Conservation (phyloP, 2,797 vertebrate species). For the Enteromius paludinosus region DNA sequence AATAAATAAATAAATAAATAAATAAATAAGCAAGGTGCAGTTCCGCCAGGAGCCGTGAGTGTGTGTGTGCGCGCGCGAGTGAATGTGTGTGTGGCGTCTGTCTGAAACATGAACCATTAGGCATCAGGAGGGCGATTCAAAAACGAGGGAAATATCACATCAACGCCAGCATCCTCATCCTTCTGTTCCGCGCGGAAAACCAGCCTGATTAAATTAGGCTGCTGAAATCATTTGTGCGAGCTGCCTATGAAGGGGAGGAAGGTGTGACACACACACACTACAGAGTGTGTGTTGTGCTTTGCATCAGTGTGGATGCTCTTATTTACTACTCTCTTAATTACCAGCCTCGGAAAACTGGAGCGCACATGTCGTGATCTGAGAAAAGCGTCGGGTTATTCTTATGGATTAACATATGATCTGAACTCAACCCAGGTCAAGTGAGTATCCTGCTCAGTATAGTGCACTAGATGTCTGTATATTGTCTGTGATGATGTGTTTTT, state of each 20-base stretch:
- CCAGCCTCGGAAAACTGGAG: slow-evolving; percentile 40
- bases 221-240: slow-evolving; percentile 13
- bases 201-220: slow-evolving; percentile 16
- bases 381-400: slow-evolving; percentile 72
- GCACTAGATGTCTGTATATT: slow-evolving; percentile 57
- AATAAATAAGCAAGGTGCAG: slow-evolving; percentile 32
- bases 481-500: slow-evolving; percentile 31
- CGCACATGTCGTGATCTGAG: slow-evolving; percentile 73
- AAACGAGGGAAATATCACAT: slow-evolving; percentile 70
- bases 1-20: slow-evolving; percentile 46
- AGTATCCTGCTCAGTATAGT: slow-evolving; percentile 74
- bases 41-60: slow-evolving; percentile 33
- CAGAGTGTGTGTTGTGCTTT: slow-evolving; percentile 17
- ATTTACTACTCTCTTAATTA: slow-evolving; percentile 19
- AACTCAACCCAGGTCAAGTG: slow-evolving; percentile 78
- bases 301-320: slow-evolving; percentile 12
- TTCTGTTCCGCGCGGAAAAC: slow-evolving; percentile 67
- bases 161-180: slow-evolving; percentile 19
- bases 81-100: slow-evolving; percentile 68
- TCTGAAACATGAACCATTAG: slow-evolving; percentile 61
- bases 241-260: not conserved
- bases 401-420: slow-evolving; percentile 72
- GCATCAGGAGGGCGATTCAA: slow-evolving; percentile 66
- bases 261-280: slow-evolving; percentile 16
- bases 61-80: slow-evolving; percentile 54